phyloP scores from a whole-genome alignment of 1,140 invertebrate genomes.

The Cydia fagiglandana region DNA sequence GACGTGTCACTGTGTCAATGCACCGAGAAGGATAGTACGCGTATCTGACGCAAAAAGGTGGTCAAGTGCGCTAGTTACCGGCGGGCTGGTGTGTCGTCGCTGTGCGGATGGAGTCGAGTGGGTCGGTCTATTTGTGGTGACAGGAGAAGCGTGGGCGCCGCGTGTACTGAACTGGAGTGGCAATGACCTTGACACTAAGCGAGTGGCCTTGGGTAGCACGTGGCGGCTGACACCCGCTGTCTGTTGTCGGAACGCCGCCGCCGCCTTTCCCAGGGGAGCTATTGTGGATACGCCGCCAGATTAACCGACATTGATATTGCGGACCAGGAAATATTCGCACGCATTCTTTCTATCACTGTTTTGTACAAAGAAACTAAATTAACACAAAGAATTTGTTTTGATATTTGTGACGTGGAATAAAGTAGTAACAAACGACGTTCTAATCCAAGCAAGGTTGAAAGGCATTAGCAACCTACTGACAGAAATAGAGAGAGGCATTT shows the following conservation, averaged over 20 bases:
- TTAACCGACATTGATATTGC: slow-evolving; percentile 34
- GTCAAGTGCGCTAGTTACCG: slow-evolving; percentile 24
- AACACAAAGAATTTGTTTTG: neutral
- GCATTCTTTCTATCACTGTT: neutral
- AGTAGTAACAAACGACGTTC: slow-evolving; percentile 19
- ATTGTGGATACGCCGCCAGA: slow-evolving; percentile 66
- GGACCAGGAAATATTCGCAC: slow-evolving; percentile 25
- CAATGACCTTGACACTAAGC: slow-evolving; percentile 79
- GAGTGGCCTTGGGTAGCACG: slow-evolving; percentile 79
- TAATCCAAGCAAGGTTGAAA: slow-evolving; percentile 28
- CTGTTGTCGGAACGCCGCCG: slow-evolving; percentile 78
- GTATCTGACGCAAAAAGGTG: slow-evolving; percentile 30
- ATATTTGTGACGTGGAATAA: neutral
- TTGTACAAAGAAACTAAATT: neutral
- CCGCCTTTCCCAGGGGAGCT: slow-evolving; percentile 76
- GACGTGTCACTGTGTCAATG: slow-evolving; percentile 7
- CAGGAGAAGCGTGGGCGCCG: slow-evolving; percentile 76
- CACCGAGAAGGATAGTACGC: neutral
- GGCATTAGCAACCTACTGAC: neutral
- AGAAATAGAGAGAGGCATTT: slow-evolving; percentile 27
- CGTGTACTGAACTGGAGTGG: slow-evolving; percentile 76
- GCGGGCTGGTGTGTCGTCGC: slow-evolving; percentile 50
- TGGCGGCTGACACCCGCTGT: slow-evolving; percentile 79
- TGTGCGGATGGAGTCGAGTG: slow-evolving; percentile 63
- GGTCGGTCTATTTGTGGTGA: slow-evolving; percentile 77